A percentile compares a stretch with the other conserved stretches of the same genome.
These are phyloP conservation scores for Aethina tumida DNA, from an alignment of 1,140 invertebrate species.

Conservation along the genomic window DNA sequence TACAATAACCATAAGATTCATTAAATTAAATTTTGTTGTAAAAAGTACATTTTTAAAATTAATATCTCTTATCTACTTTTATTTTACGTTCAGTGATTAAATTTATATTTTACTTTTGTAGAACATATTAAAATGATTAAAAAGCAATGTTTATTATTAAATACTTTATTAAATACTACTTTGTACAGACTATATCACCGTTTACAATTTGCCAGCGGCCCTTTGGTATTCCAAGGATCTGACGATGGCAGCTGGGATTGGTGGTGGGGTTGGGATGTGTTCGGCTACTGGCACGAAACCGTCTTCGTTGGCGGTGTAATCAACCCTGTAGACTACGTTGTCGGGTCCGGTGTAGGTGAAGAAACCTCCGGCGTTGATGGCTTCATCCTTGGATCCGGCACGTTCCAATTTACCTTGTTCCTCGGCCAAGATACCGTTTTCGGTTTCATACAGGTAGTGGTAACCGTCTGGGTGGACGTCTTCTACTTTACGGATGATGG, in stretches of 20 bases:
- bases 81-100: too few species aligned
- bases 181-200: too few species aligned
- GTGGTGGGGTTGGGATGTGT: conserved; percentile 40
- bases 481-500: conserved; percentile 14
- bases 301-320: conserved; percentile 46
- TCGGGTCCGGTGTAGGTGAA: conserved; percentile 47
- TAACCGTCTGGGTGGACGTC: conserved; percentile 15
- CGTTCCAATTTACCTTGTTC: conserved; percentile 34
- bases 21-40: too few species aligned
- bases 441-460: conserved; percentile 21
- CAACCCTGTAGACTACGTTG: conserved; percentile 44
- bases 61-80: too few species aligned
- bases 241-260: conserved; percentile 36
- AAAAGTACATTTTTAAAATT: too few species aligned
- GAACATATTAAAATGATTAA: too few species aligned
- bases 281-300: conserved; percentile 44
- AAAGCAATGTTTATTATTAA: too few species aligned
- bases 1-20: too few species aligned
- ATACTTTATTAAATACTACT: too few species aligned
- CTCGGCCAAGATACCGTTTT: conserved; percentile 22
- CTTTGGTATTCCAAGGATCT: conserved; percentile 25
- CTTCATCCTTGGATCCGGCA: conserved; percentile 36
- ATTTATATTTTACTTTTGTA: too few species aligned
- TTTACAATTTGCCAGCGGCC: too few species aligned
- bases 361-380: conserved; percentile 33